A percentile compares a stretch with the other conserved stretches of the same genome.
These are phyloP conservation scores for Scaeva pyrastri DNA, from an alignment of 2,888 invertebrate species.

Conservation along the genomic window DNA sequence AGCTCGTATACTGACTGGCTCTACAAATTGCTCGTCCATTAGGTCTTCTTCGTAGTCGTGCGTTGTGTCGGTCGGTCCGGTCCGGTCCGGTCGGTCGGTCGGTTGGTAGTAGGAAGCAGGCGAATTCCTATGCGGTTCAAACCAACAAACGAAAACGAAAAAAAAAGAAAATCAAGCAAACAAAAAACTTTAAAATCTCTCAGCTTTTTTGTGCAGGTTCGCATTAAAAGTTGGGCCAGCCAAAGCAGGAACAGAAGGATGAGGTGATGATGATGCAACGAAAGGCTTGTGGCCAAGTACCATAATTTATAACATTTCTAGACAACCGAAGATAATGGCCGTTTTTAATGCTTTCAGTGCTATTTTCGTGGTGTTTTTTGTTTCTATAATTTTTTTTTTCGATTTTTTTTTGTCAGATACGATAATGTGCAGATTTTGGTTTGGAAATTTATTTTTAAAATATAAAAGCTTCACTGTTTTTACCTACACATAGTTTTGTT, in stretches of 20 bases:
- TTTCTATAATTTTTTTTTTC: constrained; percentile 15
- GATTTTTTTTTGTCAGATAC: constrained; percentile 25
- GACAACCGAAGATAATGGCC: constrained; percentile 71
- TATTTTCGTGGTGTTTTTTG: constrained; percentile 50
- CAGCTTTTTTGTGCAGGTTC: constrained; percentile 9
- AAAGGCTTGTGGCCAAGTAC: constrained; percentile 57
- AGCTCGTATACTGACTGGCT: constrained; percentile 24
- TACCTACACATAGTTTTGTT: background rate
- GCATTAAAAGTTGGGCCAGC: background rate
- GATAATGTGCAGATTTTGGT: constrained; percentile 46
- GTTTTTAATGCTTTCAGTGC: constrained; percentile 70
- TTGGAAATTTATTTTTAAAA: constrained; percentile 27
- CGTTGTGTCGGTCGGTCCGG: too few species aligned
- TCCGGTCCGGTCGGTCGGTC: too few species aligned
- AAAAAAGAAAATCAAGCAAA: constrained; percentile 12
- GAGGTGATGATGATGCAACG: constrained; percentile 50
- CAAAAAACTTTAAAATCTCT: constrained; percentile 53
- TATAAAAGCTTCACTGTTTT: constrained; percentile 19
- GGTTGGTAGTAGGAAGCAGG: too few species aligned
- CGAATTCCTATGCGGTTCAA: constrained; percentile 29
- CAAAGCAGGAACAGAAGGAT: background rate
- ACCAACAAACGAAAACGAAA: background rate
- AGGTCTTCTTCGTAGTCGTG: too few species aligned
- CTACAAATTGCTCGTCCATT: constrained; percentile 78
- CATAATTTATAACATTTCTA: constrained; percentile 70